Percentiles rank a stretch among this genome's conserved stretches.
These are phyloP conservation scores for Molothrus ater DNA, from an alignment of 2,797 vertebrate species.

Conservation along the genomic window DNA sequence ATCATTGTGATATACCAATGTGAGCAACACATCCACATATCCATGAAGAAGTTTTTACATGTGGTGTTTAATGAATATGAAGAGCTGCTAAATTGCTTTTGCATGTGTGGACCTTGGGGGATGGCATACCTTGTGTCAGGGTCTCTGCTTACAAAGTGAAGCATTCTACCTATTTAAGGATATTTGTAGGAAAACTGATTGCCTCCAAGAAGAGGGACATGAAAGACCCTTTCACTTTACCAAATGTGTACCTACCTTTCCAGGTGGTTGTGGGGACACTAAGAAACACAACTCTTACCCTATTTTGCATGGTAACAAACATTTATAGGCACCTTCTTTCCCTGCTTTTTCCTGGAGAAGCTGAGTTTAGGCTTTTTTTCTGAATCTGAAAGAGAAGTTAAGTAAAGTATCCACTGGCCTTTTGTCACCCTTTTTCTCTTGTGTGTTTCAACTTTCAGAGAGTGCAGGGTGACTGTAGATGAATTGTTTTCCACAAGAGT, in stretches of 20 bases:
- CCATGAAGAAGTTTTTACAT: not conserved
- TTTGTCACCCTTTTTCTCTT: not conserved
- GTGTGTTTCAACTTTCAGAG: not conserved
- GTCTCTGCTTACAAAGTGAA: not conserved
- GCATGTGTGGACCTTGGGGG: not conserved
- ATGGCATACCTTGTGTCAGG: accelerated
- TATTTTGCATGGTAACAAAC: not conserved
- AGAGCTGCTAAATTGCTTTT: not conserved
- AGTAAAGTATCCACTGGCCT: not conserved
- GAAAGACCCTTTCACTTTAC: not conserved
- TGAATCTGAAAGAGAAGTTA: not conserved
- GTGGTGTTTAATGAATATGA: not conserved
- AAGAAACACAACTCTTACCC: not conserved
- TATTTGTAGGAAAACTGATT: not conserved
- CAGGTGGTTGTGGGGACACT: not conserved
- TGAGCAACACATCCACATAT: not conserved
- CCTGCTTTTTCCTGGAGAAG: not conserved
- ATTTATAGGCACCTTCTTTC: not conserved
- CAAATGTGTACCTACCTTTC: not conserved
- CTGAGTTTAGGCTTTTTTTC: not conserved
- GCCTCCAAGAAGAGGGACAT: accelerated
- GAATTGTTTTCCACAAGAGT: not conserved
- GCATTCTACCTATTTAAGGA: not conserved
- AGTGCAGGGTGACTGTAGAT: not conserved
- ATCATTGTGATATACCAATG: too few relatives aligned